Base-by-base conservation (phyloP, 2,797 vertebrate species). In the Galaxias olidus region DNA sequence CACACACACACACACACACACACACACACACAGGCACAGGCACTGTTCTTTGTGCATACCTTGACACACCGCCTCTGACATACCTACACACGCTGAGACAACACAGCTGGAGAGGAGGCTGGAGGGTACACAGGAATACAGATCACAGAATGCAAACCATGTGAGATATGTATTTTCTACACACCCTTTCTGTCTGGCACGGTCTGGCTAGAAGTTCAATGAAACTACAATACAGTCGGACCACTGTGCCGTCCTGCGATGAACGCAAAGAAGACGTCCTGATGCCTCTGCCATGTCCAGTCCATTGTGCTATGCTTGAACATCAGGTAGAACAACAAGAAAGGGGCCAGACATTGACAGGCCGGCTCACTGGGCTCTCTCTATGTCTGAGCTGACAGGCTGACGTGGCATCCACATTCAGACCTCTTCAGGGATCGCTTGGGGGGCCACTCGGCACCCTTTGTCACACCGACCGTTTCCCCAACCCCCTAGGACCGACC, bases 41-140 rank as follows among this genome's bases (percentile, higher is more conserved):
- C 14, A 67, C 50, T 72, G 71, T 78, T 74, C 76, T 57, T 30
- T 54, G 68, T 80, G 10, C 41, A 43, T 11, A 45, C 15, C 56
- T 58, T 73, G 61, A 80, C 80, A 70, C 71, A 60, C 66, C 53
- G 30, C 52, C 18, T 13, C 30, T 71, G 75, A 69, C 71, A 73
- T 77, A 64, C 68, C 77, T 74, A 66, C 75, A 78, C 67, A 68
- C 57, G 53, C 78, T 68, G 75, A 82, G 78, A 82, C 78, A 86
- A 88, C 84, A 88, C 82, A 90, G 84, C 89, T 91, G 88, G 84
- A 71, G 66, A 67, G 73, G 59, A 78, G 78, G 75, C 40, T 12
- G 83, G 72, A 84, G 78, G 77, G 80, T 51, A 81, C 20, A 42
- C 66, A 68, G 71, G 76, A 72, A 81, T 57, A 48, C 63, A 67